Conservation (phyloP, 37 sponge, comb jelly and placozoan species). For the Chondrosia reniformis region DNA sequence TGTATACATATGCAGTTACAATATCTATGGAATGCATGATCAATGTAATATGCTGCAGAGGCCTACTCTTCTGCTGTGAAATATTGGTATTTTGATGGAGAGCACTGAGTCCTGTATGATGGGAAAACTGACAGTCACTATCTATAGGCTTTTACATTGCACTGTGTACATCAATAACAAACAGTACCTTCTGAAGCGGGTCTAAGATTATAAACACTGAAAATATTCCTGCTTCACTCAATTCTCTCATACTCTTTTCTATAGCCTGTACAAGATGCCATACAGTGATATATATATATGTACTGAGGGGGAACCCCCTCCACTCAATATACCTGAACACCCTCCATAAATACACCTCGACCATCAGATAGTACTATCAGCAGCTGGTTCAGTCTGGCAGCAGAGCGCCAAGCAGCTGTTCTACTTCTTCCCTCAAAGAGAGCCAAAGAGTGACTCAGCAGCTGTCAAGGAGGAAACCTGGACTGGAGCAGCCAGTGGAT, state of each 20-base stretch:
- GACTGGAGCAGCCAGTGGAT: too few species aligned
- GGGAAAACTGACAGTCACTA: too few species aligned
- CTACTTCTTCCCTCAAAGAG: conserved; percentile 22
- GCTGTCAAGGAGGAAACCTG: conserved; percentile 15
- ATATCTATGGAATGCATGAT: not conserved
- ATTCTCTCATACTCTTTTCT: conserved; percentile 51
- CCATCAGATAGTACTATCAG: conserved; percentile 94
- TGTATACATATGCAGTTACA: not conserved
- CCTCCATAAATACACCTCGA: conserved; percentile 90
- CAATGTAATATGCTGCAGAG: not conserved
- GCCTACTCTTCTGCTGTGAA: conserved; percentile 49
- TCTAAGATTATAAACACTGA: conserved; percentile 92
- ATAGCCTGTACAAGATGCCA: conserved; percentile 46
- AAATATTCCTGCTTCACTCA: conserved; percentile 82
- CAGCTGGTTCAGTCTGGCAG: conserved; percentile 52
- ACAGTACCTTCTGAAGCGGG: conserved; percentile 54
- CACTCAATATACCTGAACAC: conserved; percentile 42
- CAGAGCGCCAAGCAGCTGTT: not conserved
- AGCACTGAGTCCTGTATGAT: conserved; percentile 81
- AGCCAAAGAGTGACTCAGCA: conserved; percentile 38
- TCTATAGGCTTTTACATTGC: too few species aligned
- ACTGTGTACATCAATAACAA: too few species aligned
- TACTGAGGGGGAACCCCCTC: not conserved
- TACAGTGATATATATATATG: not conserved
- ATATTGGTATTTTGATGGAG: conserved; percentile 77